Evolutionary conservation across 2,888 invertebrate species (phyloP).

Genomic region (Pyrocoelia pectoralis): DNA sequence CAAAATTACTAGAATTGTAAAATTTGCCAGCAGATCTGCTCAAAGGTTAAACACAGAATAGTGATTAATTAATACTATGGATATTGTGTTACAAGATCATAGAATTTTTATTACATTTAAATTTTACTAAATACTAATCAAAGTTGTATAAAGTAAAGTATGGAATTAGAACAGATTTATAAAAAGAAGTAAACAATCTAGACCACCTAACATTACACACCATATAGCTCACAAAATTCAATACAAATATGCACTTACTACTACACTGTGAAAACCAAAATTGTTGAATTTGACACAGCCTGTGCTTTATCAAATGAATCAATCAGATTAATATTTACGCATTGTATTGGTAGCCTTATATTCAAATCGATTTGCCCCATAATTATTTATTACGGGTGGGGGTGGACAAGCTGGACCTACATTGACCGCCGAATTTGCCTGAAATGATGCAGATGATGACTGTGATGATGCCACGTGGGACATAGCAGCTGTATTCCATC

Average conservation of each 20-base stretch:
- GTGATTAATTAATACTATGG: too few relatives aligned
- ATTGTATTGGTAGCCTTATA: conserved; percentile 48
- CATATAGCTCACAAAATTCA: too few relatives aligned
- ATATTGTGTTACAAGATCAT: too few relatives aligned
- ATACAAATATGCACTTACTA: not conserved
- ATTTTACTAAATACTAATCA: too few relatives aligned
- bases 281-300: not conserved
- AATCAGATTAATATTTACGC: conserved; percentile 47
- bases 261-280: not conserved
- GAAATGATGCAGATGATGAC: conserved; percentile 42
- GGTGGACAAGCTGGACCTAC: conserved; percentile 54
- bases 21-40: too few relatives aligned
- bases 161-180: too few relatives aligned
- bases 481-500: conserved; percentile 44
- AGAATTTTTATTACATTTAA: too few relatives aligned
- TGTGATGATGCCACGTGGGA: conserved; percentile 38
- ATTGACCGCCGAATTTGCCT: conserved; percentile 47
- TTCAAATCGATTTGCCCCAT: conserved; percentile 53
- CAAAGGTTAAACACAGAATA: too few relatives aligned
- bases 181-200: too few relatives aligned
- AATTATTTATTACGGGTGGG: conserved; percentile 56
- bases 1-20: too few relatives aligned
- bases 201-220: too few relatives aligned
- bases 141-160: too few relatives aligned
- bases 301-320: not conserved